phyloP scores from a whole-genome alignment of 1,140 invertebrate species.

The Dermatophagoides farinae region DNA sequence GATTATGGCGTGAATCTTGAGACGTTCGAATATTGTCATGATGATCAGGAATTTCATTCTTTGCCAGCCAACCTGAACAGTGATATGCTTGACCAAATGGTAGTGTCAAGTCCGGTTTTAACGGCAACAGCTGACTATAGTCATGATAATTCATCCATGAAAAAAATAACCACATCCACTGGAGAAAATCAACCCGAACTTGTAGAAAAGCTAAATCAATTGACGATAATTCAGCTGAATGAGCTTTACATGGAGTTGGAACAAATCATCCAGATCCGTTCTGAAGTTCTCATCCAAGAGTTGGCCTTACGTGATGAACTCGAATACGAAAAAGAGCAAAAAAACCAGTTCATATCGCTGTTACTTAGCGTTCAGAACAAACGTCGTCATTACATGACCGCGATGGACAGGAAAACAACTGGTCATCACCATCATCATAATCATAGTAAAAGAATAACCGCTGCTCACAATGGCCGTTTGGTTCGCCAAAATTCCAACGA shows the following conservation, averaged over 20 bases:
- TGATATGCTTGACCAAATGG: background rate
- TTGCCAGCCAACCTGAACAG: background rate
- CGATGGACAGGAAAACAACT: background rate
- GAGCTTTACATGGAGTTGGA: constrained; percentile 84
- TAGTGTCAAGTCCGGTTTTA: background rate
- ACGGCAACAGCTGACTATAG: background rate
- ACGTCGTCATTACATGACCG: constrained; percentile 70
- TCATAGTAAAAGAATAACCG: background rate
- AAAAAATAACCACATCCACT: background rate
- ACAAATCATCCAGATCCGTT: constrained; percentile 71
- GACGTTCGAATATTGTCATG: background rate
- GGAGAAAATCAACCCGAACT: background rate
- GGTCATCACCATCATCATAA: too few relatives aligned
- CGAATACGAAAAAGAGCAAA: constrained; percentile 95
- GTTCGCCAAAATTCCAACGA: background rate
- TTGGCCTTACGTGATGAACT: constrained; percentile 74
- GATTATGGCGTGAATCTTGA: background rate
- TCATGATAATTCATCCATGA: background rate
- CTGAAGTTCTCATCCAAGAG: constrained; percentile 77
- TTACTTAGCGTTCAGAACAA: constrained; percentile 89
- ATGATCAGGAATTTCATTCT: background rate
- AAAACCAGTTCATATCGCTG: constrained; percentile 95
- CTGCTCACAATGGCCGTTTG: background rate
- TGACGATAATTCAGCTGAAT: constrained; percentile 64
- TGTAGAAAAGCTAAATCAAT: constrained; percentile 44